phyloP scores from a whole-genome alignment of 2,888 invertebrate species.

The Teleiodes luculella region DNA sequence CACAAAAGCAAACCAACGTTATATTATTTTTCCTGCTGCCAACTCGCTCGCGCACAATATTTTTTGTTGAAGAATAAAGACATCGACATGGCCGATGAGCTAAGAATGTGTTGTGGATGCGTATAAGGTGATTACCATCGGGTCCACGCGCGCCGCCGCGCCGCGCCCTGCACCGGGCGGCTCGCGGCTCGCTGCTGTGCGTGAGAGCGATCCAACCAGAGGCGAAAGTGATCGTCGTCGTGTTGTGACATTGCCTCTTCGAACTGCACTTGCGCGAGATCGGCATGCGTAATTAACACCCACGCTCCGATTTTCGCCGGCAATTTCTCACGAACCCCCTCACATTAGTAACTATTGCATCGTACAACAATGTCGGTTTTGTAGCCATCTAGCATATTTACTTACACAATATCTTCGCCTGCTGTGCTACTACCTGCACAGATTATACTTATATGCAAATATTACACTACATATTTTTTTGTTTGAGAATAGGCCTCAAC shows the following conservation, averaged over 20 bases:
- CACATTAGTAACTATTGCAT: conserved; percentile 50
- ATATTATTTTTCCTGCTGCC: no score
- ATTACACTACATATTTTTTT: conserved; percentile 35
- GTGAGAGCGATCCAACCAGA: conserved; percentile 40
- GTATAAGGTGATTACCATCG: neutral
- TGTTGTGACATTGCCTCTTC: conserved; percentile 58
- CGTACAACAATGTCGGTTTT: conserved; percentile 51
- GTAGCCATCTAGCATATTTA: conserved; percentile 49
- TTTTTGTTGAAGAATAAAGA: neutral
- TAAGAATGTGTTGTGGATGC: conserved; percentile 1
- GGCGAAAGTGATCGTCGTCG: conserved; percentile 67
- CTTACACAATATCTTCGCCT: conserved; percentile 58
- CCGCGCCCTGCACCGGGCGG: neutral
- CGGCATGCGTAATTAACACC: conserved; percentile 60
- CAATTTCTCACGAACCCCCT: conserved; percentile 67
- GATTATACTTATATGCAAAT: conserved; percentile 42
- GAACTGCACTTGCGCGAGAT: conserved; percentile 57
- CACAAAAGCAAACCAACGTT: no score
- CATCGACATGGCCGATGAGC: neutral
- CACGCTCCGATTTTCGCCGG: conserved; percentile 67
- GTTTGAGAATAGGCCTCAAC: conserved; percentile 34
- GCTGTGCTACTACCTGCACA: conserved; percentile 32
- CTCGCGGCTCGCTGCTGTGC: conserved; percentile 21
- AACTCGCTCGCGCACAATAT: no score
- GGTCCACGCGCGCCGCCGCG: neutral